Base-by-base conservation (phyloP, 2,113 vertebrate genomes). In the Nycticryphes semicollaris region DNA sequence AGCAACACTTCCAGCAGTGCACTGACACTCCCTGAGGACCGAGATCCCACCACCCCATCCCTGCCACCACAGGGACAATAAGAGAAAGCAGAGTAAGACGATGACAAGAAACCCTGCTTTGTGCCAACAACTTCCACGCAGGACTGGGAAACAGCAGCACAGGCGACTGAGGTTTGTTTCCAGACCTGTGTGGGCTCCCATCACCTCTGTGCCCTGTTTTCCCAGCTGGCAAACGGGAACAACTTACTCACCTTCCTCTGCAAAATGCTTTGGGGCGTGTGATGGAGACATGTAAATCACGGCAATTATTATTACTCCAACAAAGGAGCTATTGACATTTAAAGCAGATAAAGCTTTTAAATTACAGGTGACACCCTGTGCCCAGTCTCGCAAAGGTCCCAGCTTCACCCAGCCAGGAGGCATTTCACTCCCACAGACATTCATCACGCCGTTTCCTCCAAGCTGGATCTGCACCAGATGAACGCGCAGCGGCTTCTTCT, bases 241-340 rank as follows among this genome's bases (percentile, higher is more conserved):
- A 9, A 90, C 56, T 84, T 93, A 78, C 41, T 93, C 89, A 94
- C 51, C 88, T 94, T 75, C 83, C 66, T 86, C 64, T 64, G 63
- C 22, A 7, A 70, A 86, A 60, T 3, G 33, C 73, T 86, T 39
- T 57, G 75, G 83, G 96, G 83, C 0, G 7, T 95, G 92, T 72
- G 76, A 84, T 48, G 7, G 85, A 95, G 90, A 96, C 92, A 94
- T 75, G 93, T 56, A 80, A 93, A 96, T 96, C 69, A 72, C 0
- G 1, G 56, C 87, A 94, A 91, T 95, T 94, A 89, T 17, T 72
- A 48, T 68, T 84, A 59, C 95, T 84, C 80, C 73, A 95, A 93
- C 90, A 97, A 95, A 92, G 86, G 69, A 72, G 47, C 69, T 64
- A 74, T 87, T 96, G 85, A 90, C 86, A 93, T 92, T 92, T 78